Evolutionary conservation across 2,888 invertebrate genomes (phyloP).

Genomic region (Limnephilus auricula): DNA sequence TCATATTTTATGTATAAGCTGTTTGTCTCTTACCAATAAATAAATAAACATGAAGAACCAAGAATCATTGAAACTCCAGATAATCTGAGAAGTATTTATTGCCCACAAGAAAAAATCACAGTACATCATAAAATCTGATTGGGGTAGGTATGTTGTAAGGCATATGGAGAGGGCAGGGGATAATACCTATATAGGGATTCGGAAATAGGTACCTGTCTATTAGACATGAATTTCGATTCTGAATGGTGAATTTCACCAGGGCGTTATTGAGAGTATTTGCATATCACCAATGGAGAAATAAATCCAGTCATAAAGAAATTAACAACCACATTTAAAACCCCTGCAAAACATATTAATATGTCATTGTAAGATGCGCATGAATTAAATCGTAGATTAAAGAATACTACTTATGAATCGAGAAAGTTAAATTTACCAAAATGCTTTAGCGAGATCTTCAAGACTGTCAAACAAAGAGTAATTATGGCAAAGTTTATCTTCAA

Average conservation of each 20-base stretch:
- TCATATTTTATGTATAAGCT: too few species aligned
- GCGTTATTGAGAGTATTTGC: background rate
- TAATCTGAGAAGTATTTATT: too few species aligned
- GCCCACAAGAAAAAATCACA: too few species aligned
- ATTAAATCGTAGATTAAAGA: background rate
- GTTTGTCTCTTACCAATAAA: too few species aligned
- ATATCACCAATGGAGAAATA: too few species aligned
- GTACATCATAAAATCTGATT: too few species aligned
- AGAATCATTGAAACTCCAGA: too few species aligned
- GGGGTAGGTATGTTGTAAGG: background rate
- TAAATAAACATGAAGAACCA: too few species aligned
- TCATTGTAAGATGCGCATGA: background rate
- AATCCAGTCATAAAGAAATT: too few species aligned
- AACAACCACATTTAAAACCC: too few species aligned
- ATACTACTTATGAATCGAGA: background rate
- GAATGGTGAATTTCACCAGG: background rate
- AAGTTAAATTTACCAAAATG: background rate
- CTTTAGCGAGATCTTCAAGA: background rate
- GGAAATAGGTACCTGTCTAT: background rate
- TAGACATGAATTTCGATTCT: background rate
- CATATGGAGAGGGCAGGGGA: background rate
- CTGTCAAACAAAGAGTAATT: background rate
- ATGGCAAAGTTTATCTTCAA: background rate
- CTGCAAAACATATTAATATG: too few species aligned
- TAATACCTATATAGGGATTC: too few species aligned